A percentile compares a stretch with the other conserved stretches of the same genome.
Conservation (phyloP, 1,140 invertebrate genomes). For the Rhagoletis pomonella region DNA sequence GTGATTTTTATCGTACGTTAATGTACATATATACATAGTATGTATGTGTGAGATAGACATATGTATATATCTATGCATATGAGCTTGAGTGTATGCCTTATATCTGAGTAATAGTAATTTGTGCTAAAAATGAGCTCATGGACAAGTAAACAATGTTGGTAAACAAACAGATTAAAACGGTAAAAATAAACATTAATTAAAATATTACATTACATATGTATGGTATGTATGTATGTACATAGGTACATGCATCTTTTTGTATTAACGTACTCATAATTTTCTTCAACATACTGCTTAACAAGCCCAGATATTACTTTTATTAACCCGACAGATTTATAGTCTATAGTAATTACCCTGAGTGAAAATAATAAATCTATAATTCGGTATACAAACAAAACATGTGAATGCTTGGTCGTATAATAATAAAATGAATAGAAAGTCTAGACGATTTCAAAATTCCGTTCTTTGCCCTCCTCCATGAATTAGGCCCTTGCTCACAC, state of each 20-base stretch:
- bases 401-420: no score
- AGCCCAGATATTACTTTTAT: not conserved
- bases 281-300: not conserved
- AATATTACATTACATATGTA: not conserved
- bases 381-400: no score
- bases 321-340: not conserved
- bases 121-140: conserved; percentile 34
- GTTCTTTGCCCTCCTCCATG: not conserved
- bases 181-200: conserved; percentile 38
- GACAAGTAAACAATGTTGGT: conserved; percentile 41
- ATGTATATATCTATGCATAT: no score
- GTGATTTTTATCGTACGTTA: not conserved
- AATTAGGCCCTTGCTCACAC: no score
- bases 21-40: not conserved
- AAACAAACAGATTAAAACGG: conserved; percentile 42
- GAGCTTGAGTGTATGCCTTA: no score
- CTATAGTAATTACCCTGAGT: not conserved
- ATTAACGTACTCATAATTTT: no score
- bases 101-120: not conserved
- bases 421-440: no score
- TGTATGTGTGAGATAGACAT: not conserved
- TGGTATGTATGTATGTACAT: no score
- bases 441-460: no score
- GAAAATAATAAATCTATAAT: no score
- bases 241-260: not conserved